A percentile compares a stretch with the other conserved stretches of the same genome.
Conservation (phyloP, 2,797 vertebrate species). For the Lates japonicus region DNA sequence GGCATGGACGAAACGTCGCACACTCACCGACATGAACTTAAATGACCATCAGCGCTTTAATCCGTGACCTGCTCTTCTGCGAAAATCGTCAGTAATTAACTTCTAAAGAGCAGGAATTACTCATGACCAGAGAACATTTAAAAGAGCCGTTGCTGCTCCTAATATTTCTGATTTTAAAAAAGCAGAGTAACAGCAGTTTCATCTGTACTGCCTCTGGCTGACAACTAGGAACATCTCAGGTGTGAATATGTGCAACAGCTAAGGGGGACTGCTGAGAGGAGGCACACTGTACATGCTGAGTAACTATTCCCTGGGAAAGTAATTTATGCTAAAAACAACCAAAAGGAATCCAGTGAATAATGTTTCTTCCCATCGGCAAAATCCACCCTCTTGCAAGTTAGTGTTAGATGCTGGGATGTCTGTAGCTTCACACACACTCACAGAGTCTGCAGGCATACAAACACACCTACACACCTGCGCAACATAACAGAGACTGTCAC, state of each 20-base stretch:
- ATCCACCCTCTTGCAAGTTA: background rate
- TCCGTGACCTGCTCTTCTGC: background rate
- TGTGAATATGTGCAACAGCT: background rate
- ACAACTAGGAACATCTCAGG: constrained; percentile 7
- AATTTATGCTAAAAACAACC: constrained; percentile 15
- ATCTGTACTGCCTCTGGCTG: background rate
- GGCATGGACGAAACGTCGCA: background rate
- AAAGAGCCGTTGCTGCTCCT: background rate
- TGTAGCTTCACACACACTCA: background rate
- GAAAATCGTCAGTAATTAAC: background rate
- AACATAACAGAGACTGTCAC: background rate
- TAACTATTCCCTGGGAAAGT: background rate
- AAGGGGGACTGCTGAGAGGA: background rate
- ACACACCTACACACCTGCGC: constrained; percentile 8
- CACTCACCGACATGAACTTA: background rate
- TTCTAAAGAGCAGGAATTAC: background rate
- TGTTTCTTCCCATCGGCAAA: background rate
- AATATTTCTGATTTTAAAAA: background rate
- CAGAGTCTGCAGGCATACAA: background rate
- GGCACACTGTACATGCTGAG: background rate
- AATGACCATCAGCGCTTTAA: background rate
- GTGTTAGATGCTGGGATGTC: background rate
- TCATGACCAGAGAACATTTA: background rate
- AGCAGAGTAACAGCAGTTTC: background rate
- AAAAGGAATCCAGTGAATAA: background rate